Base-by-base conservation (phyloP, 2,888 invertebrate species). In the Entomobrya multifasciata region DNA sequence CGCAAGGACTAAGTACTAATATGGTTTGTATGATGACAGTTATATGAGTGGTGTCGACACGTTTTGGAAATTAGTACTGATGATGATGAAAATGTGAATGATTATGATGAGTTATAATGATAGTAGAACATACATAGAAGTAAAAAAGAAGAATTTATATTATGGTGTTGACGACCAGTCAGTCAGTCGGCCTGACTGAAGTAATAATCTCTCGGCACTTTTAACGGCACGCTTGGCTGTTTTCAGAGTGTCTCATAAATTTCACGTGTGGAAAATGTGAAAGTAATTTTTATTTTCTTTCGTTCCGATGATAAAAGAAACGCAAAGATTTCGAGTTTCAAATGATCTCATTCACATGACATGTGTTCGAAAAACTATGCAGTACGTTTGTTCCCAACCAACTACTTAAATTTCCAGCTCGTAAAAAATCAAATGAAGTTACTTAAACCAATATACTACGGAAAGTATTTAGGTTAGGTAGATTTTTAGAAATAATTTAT, bases 41-140 rank as follows among this genome's bases (percentile, higher is more conserved):
- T 65, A 41, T 67, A 36, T 44, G 44, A 17, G 15, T 62, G 52
- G n/a, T 52, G 67, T 70, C 25, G 67, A 72, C 72, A 72, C 49
- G 72, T 72, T 72, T 47, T 47, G 70, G 70, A 47, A 70, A 47
- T 70, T 36, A 70, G 47, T 15, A 70, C n/a, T 65, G 25, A 49
- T 70, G 70, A 49, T 70, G 17, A 27, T 49, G 27, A 17, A 25
- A 25, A 47, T 70, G 44, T 67, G 47, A 27, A 47, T 25, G 25
- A 70, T 72, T n/a, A 30, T 52, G 72, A 72, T 49, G 72, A 72
- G 52, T 72, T 72, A 72, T 49, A 47, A 52, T 30, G 49, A 47
- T 44, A 49, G 49, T 72, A 2, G 4, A 36, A 36, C 8, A 8
- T 36, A 8, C 4, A 36, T 0, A 2, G 22, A 27, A 22, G 11